phyloP scores from a whole-genome alignment of 1,140 invertebrate genomes.

The Drosophila navojoa region DNA sequence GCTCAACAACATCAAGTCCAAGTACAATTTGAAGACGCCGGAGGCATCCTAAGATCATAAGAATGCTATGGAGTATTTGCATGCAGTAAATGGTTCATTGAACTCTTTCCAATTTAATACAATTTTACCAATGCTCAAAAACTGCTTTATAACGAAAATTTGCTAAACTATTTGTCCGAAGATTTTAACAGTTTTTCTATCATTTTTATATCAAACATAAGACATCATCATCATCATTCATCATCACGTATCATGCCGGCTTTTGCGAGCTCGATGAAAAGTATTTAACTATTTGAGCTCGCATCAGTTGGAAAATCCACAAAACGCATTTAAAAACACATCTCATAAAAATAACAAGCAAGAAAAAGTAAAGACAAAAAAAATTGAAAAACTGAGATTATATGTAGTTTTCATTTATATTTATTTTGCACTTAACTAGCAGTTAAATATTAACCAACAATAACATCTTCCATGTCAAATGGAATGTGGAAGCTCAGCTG shows the following conservation, averaged over 20 bases:
- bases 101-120: constrained; percentile 25
- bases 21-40: constrained; percentile 89
- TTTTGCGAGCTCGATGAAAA: background rate
- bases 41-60: constrained; percentile 62
- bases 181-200: constrained; percentile 56
- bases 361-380: constrained; percentile 75
- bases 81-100: background rate
- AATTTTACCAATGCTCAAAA: constrained; percentile 49
- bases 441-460: constrained; percentile 70
- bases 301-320: constrained; percentile 50
- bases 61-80: background rate
- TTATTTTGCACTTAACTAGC: constrained; percentile 31
- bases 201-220: constrained; percentile 55
- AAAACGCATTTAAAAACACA: constrained; percentile 37
- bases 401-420: constrained; percentile 11
- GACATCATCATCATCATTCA: constrained; percentile 52
- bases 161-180: constrained; percentile 66
- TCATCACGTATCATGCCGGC: constrained; percentile 51
- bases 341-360: constrained; percentile 80
- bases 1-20: constrained; percentile 97
- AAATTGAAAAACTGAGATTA: constrained; percentile 56
- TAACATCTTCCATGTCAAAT: background rate
- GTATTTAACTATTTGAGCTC: constrained; percentile 9
- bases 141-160: constrained; percentile 45
- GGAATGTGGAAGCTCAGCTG: constrained; percentile 1